Evolutionary conservation across 1,140 invertebrate genomes (phyloP), one percentile per base, ranked within the genome.

Genomic region (Odontomachus brunneus): DNA sequence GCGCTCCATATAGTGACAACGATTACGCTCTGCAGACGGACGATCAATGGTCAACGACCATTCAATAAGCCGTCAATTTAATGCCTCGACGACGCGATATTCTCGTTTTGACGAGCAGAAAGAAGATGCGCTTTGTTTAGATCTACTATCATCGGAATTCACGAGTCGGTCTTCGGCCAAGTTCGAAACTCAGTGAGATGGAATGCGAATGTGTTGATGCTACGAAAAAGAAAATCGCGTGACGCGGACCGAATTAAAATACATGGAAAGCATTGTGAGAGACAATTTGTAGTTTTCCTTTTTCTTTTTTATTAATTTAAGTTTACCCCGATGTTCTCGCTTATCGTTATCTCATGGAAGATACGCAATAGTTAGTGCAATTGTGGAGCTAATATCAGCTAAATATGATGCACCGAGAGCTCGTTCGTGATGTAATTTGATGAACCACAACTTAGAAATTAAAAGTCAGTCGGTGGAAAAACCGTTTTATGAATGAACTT

Each of bases 11-110:
- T 29, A 17, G 22, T 44, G 44, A 14, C 26, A 11, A 55, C 60
- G 48, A 63, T 59, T 65, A n/a, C 14, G 53, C 14, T 69, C 26
- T n/a, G 15, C 1, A 22, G 2, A 19, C 2, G 29, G 14, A 51
- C 22, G 24, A 60, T 83, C 55, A 74, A 73, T 86, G 80, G 71
- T 87, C 82, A 84, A 83, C 51, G 85, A 80, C 65, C 75, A 85
- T 89, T 69, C 63, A 84, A 83, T 63, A 84, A 83, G 15, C 33
- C 26, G 60, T 44, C 38, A 78, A 71, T 84, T 84, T 65, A 65
- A 22, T 76, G 5, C 62, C 14, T 7, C 17, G 17, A 38, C 38
- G 48, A 78, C 17, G 48, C 65, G 26, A 55, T 19, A 51, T 53
- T 3, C 65, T 76, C 19, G 1, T 49, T 65, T 51, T 0, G n/a